phyloP scores from a whole-genome alignment of 2,888 invertebrate species.

The Molanna angustata region DNA sequence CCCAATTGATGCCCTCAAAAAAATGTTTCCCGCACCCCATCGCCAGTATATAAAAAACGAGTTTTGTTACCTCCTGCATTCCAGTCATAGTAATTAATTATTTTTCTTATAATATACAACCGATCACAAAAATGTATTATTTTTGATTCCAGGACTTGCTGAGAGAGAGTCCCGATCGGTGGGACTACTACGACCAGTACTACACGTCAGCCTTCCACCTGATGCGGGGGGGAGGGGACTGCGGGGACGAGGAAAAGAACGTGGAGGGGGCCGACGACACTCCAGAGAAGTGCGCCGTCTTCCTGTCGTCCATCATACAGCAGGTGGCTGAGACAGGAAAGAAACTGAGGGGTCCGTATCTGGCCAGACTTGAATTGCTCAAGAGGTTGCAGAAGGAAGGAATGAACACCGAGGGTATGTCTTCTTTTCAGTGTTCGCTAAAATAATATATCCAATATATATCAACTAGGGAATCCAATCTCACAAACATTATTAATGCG shows the following conservation, averaged over 20 bases:
- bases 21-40: not conserved
- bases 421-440: no score
- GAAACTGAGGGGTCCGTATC: slow-evolving; percentile 73
- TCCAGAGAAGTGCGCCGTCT: slow-evolving; percentile 50
- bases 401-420: slow-evolving; percentile 47
- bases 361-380: slow-evolving; percentile 78
- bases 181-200: slow-evolving; percentile 73
- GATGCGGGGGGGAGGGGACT: slow-evolving; percentile 43
- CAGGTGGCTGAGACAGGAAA: slow-evolving; percentile 43
- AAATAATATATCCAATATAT: no score
- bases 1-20: no score
- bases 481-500: no score
- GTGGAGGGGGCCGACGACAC: slow-evolving; percentile 41
- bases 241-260: not conserved
- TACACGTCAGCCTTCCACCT: slow-evolving; percentile 68
- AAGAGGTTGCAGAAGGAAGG: slow-evolving; percentile 56
- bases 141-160: slow-evolving; percentile 67
- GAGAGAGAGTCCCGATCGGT: slow-evolving; percentile 67
- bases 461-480: no score
- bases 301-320: slow-evolving; percentile 52
- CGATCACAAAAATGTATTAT: not conserved
- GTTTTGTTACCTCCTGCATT: no score
- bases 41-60: not conserved
- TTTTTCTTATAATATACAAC: no score
- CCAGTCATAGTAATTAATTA: no score